Evolutionary conservation across 2,113 vertebrate genomes (phyloP).

Genomic region (Montifringilla adamsi): DNA sequence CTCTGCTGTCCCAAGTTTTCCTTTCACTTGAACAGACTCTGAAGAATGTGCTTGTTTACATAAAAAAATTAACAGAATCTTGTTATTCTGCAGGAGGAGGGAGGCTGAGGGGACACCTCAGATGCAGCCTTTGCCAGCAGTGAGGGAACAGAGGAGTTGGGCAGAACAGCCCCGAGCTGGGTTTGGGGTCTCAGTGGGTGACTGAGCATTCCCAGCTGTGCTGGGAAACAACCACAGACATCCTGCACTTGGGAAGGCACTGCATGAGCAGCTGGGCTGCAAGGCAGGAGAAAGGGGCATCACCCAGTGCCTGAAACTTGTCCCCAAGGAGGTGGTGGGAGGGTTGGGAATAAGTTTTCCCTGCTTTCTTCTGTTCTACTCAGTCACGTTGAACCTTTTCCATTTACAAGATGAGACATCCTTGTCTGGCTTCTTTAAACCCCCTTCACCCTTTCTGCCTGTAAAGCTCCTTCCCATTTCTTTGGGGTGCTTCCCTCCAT

Average conservation of each 20-base stretch:
- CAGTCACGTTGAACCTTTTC: not conserved
- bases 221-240: not conserved
- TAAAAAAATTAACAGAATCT: not conserved
- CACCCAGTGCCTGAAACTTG: not conserved
- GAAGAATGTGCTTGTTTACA: not conserved
- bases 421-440: not conserved
- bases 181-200: not conserved
- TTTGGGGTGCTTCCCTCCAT: not conserved
- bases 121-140: not conserved
- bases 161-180: not conserved
- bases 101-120: not conserved
- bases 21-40: not conserved
- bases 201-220: not conserved
- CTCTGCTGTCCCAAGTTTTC: not conserved
- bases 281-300: not conserved
- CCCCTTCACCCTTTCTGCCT: not conserved
- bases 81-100: not conserved
- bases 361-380: not conserved
- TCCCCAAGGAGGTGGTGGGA: rapidly evolving
- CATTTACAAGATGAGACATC: not conserved
- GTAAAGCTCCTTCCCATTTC: not conserved
- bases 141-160: not conserved
- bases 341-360: not conserved
- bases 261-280: not conserved
- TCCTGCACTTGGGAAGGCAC: rapidly evolving